Conservation (phyloP, 2,888 invertebrate genomes). For the Caenorhabditis japonica region DNA sequence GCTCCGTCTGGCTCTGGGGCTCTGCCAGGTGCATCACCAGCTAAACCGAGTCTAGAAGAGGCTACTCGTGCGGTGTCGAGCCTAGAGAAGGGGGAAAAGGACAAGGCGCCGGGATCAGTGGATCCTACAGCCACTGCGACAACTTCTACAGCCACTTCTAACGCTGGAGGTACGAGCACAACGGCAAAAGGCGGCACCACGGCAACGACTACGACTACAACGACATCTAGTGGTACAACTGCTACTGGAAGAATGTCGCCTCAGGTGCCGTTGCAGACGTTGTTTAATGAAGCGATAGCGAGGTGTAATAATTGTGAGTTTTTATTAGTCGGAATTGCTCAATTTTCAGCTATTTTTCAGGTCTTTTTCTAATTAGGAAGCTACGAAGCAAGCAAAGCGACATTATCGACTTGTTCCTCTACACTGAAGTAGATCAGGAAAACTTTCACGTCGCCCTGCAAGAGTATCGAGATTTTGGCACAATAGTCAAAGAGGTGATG, state of each 20-base stretch:
- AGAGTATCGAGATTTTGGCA: constrained; percentile 2
- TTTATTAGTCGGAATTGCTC: neutral
- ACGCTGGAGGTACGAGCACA: constrained; percentile 10
- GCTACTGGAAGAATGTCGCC: constrained; percentile 21
- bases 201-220: constrained; percentile 10
- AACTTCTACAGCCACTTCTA: constrained; percentile 15
- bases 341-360: constrained; percentile 14
- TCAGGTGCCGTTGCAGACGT: neutral
- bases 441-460: neutral
- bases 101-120: neutral
- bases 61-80: neutral
- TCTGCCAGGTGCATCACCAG: constrained; percentile 1
- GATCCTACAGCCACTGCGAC: neutral
- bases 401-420: constrained; percentile 1
- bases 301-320: constrained; percentile 49
- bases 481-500: constrained; percentile 13
- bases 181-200: neutral
- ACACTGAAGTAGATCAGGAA: neutral
- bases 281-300: constrained; percentile 29
- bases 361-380: constrained; percentile 37
- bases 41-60: neutral
- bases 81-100: neutral
- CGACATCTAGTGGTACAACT: neutral
- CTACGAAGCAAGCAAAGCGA: constrained; percentile 16
- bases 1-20: neutral